Evolutionary conservation across 2,888 invertebrate genomes (phyloP).

Genomic region (Troilus luridus): DNA sequence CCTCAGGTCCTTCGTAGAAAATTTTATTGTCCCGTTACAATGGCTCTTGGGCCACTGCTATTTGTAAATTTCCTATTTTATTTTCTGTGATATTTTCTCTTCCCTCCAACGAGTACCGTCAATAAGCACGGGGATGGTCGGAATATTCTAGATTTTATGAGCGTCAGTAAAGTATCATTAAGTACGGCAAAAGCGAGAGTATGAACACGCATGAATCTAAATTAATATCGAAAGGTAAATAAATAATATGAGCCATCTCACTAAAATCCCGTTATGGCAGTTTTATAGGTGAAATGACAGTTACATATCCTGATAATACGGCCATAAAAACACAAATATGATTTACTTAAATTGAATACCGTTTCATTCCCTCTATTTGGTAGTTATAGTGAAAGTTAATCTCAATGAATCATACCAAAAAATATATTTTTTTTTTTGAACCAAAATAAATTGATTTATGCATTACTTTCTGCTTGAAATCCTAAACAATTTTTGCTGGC

Average conservation of each 20-base stretch:
- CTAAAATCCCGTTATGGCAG: not conserved
- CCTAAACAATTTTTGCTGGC: too few relatives aligned
- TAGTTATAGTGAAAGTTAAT: too few relatives aligned
- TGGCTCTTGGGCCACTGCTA: conserved; percentile 1
- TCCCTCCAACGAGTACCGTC: not conserved
- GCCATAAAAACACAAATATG: too few relatives aligned
- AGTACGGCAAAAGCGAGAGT: not conserved
- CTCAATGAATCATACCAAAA: too few relatives aligned
- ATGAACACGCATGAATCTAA: not conserved
- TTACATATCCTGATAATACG: too few relatives aligned
- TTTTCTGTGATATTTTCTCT: conserved; percentile 11
- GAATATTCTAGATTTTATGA: not conserved
- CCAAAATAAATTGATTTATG: too few relatives aligned
- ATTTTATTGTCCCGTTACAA: conserved; percentile 43
- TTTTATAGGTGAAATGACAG: too few relatives aligned
- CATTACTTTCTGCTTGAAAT: too few relatives aligned
- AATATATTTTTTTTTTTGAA: too few relatives aligned
- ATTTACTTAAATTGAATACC: too few relatives aligned
- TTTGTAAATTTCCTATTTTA: conserved; percentile 41
- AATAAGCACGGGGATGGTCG: not conserved
- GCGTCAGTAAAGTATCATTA: not conserved
- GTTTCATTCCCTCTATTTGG: too few relatives aligned
- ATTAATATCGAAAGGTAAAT: not conserved
- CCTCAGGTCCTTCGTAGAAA: not conserved
- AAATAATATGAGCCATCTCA: not conserved